These are phyloP conservation scores for Drosophila setosimentum DNA, from an alignment of 2,888 invertebrate species.

Conservation along the genomic window DNA sequence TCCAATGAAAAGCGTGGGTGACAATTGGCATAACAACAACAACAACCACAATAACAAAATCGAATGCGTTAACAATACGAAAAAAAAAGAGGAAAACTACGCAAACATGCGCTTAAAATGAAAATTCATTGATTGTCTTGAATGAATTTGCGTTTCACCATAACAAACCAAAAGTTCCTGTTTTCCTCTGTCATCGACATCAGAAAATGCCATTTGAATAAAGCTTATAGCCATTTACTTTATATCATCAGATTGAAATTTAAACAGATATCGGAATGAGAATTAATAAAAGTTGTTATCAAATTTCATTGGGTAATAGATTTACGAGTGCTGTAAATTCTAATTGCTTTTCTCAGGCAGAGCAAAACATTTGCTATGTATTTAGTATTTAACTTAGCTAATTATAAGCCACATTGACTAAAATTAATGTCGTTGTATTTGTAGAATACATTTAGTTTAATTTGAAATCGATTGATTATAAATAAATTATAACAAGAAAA, in stretches of 20 bases:
- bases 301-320: slow-evolving; percentile 52
- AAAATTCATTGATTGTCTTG: slow-evolving; percentile 75
- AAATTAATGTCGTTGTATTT: background rate
- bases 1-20: slow-evolving; percentile 50
- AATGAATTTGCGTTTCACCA: slow-evolving; percentile 60
- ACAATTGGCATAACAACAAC: slow-evolving; percentile 43
- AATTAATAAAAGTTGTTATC: slow-evolving; percentile 41
- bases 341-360: slow-evolving; percentile 4
- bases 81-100: slow-evolving; percentile 44
- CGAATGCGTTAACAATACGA: slow-evolving; percentile 6
- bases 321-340: slow-evolving; percentile 15
- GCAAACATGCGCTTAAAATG: slow-evolving; percentile 68
- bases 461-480: background rate
- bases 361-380: background rate
- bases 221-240: slow-evolving; percentile 29
- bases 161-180: slow-evolving; percentile 29
- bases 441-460: background rate
- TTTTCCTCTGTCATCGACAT: slow-evolving; percentile 1
- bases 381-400: background rate
- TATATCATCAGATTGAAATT: background rate
- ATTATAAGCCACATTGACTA: background rate
- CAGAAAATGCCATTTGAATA: slow-evolving; percentile 41
- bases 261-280: background rate
- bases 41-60: slow-evolving; percentile 12
- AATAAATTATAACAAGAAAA: background rate